Evolutionary conservation across 2,113 vertebrate species (phyloP).

Genomic region (Caretta caretta): DNA sequence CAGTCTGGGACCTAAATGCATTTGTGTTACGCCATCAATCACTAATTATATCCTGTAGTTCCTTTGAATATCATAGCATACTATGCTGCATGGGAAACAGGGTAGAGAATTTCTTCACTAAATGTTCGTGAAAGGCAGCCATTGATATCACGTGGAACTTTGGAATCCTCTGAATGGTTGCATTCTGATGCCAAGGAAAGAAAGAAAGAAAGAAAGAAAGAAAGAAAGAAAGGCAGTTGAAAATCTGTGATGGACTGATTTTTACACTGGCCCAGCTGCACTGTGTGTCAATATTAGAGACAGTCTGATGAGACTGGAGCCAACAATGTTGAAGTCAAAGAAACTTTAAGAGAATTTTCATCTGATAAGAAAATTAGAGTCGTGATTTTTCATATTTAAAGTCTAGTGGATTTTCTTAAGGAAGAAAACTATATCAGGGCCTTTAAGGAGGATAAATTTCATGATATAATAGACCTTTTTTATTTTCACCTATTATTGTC

Average conservation of each 20-base stretch:
- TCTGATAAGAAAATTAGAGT: slow-evolving; percentile 8
- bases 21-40: background rate
- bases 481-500: background rate
- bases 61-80: background rate
- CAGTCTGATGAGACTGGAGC: background rate
- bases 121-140: background rate
- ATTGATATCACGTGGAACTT: background rate
- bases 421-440: background rate
- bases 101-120: background rate
- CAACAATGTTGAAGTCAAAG: background rate
- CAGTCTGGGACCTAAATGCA: background rate
- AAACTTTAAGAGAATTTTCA: background rate
- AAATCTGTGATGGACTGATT: background rate
- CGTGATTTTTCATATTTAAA: background rate
- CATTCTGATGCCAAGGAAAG: background rate
- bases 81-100: background rate
- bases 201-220: background rate
- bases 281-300: background rate
- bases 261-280: background rate
- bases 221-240: background rate
- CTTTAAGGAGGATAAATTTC: background rate
- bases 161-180: background rate
- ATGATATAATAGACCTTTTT: slow-evolving; percentile 24
- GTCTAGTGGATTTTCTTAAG: background rate
- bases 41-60: background rate